Percentiles rank a stretch among this genome's conserved stretches.
Evolutionary conservation across 2,797 vertebrate genomes (phyloP).

Genomic region (Molossus alvarezi): DNA sequence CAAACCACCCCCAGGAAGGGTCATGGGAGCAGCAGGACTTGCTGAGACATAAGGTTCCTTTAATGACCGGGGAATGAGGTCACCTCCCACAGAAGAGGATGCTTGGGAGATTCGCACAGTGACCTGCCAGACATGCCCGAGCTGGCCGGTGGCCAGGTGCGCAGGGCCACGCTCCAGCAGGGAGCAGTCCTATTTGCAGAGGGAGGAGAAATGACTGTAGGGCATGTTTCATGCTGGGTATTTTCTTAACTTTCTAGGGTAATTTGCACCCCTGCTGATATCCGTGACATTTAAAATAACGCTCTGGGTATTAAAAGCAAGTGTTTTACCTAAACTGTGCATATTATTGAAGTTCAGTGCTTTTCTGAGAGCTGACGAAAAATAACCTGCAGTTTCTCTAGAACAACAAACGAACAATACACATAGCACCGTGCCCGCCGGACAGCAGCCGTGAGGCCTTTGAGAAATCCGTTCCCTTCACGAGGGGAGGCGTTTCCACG

Average conservation of each 20-base stretch:
- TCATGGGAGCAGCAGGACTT: not conserved
- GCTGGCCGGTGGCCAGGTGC: not conserved
- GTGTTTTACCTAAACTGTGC: not conserved
- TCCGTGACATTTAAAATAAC: not conserved
- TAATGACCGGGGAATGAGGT: not conserved
- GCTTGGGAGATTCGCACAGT: not conserved
- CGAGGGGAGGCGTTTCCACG: conserved; percentile 60
- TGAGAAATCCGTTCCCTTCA: conserved; percentile 61
- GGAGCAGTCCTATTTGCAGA: not conserved
- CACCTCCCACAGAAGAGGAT: not conserved
- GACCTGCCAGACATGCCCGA: fast-evolving
- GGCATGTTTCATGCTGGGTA: not conserved
- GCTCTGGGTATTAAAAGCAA: conserved; percentile 39
- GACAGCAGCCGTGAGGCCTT: not conserved
- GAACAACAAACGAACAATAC: conserved; percentile 63
- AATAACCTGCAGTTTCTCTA: conserved; percentile 58
- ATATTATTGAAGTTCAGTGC: not conserved
- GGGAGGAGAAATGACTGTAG: not conserved
- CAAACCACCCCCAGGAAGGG: too few species aligned
- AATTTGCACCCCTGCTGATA: not conserved
- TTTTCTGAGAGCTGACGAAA: conserved; percentile 46
- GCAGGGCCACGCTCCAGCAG: fast-evolving
- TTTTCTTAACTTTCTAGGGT: conserved; percentile 2
- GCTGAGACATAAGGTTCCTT: not conserved
- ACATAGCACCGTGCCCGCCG: not conserved